These are phyloP conservation scores for Karalla daura DNA, from an alignment of 2,797 vertebrate species.

Conservation along the genomic window DNA sequence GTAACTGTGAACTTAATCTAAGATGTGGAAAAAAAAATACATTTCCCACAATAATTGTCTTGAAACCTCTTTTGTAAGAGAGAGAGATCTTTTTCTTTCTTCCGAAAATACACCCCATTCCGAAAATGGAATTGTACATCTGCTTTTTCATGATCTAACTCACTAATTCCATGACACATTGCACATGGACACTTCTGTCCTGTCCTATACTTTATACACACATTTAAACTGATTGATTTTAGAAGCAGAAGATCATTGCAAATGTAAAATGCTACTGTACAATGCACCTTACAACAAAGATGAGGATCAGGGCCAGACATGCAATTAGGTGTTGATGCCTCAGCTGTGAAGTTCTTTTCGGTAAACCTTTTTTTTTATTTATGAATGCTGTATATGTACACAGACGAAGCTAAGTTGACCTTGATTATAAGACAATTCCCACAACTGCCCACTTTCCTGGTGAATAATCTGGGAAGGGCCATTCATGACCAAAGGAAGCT, in stretches of 20 bases:
- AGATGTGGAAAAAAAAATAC: constrained; percentile 66
- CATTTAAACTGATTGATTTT: constrained; percentile 3
- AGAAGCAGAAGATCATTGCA: constrained; percentile 32
- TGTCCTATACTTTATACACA: background rate
- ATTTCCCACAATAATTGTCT: constrained; percentile 68
- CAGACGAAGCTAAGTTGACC: background rate
- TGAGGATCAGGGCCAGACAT: background rate
- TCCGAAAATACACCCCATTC: constrained; percentile 29
- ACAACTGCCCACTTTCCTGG: background rate
- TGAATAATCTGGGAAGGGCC: no score
- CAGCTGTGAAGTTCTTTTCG: background rate
- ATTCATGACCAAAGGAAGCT: no score
- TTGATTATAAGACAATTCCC: background rate
- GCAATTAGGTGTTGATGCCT: background rate
- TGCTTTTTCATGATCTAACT: constrained; percentile 37
- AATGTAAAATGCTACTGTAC: constrained; percentile 15
- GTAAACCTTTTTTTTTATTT: background rate
- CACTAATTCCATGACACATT: background rate
- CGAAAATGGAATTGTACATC: constrained; percentile 20
- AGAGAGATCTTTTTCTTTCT: constrained; percentile 24
- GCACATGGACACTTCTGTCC: constrained; percentile 7
- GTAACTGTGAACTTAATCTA: constrained; percentile 85
- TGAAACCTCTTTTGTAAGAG: constrained; percentile 32
- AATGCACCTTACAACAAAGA: constrained; percentile 16
- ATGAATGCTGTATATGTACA: background rate